Evolutionary conservation across 2,113 vertebrate species (phyloP).

Genomic region (Perca flavescens): DNA sequence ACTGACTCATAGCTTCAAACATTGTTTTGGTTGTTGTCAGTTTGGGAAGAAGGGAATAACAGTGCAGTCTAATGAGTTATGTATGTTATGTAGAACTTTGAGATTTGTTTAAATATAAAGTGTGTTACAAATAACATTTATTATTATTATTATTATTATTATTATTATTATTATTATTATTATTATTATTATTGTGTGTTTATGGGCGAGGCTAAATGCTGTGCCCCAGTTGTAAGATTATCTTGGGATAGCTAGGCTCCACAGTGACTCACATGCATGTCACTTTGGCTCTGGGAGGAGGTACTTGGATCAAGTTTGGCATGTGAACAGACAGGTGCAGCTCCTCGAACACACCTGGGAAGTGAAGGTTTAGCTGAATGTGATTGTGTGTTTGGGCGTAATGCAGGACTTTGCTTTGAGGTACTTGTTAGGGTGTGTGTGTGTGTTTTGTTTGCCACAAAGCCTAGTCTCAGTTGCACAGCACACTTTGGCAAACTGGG

Average conservation of each 20-base stretch:
- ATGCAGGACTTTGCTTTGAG: conserved; percentile 47
- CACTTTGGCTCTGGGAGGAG: conserved; percentile 52
- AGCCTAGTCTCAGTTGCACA: conserved; percentile 26
- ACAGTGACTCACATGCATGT: conserved; percentile 43
- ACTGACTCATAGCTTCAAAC: not conserved
- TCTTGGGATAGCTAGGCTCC: conserved; percentile 3
- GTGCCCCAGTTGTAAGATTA: not conserved
- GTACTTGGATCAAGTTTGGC: conserved; percentile 79
- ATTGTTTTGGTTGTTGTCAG: not conserved
- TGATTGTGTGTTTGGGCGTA: conserved; percentile 30
- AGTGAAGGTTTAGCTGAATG: conserved; percentile 45
- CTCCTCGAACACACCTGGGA: conserved; percentile 61
- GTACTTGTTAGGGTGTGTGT: conserved; percentile 51
- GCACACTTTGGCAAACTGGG: conserved; percentile 37
- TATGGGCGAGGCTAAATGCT: not conserved
- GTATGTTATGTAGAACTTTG: too few species aligned
- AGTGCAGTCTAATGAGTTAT: not conserved
- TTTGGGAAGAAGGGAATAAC: not conserved
- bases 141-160: too few species aligned
- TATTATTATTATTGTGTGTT: not conserved
- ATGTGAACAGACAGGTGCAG: conserved; percentile 74
- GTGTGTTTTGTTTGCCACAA: conserved; percentile 47
- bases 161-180: not conserved
- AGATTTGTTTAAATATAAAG: too few species aligned
- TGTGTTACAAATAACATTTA: too few species aligned